Evolutionary conservation across 2,888 invertebrate genomes (phyloP).

Genomic region (Dione vanillae): DNA sequence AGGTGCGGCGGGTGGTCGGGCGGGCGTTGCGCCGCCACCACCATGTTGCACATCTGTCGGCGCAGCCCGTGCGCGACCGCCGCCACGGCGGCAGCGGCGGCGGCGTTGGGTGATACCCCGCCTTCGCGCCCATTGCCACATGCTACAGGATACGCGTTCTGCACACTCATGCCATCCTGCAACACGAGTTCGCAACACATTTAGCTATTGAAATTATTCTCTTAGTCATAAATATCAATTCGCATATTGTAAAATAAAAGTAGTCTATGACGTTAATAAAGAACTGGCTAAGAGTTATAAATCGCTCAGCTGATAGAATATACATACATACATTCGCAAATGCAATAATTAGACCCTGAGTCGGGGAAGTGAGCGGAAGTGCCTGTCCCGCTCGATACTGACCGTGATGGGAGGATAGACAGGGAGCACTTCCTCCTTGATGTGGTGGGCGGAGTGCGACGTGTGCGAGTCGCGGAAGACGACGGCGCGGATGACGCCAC

Average conservation of each 20-base stretch:
- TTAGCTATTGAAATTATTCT: constrained; percentile 27
- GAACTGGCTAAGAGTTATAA: constrained; percentile 10
- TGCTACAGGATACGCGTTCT: constrained; percentile 82
- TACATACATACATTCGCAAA: constrained; percentile 8
- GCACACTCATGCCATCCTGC: constrained; percentile 86
- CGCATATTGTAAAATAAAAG: constrained; percentile 37
- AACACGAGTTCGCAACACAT: constrained; percentile 61
- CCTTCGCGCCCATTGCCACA: constrained; percentile 84
- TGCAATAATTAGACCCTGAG: constrained; percentile 11
- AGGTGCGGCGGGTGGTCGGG: constrained; percentile 79
- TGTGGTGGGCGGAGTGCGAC: constrained; percentile 89
- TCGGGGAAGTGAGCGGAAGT: constrained; percentile 23
- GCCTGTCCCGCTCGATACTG: constrained; percentile 62
- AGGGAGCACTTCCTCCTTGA: constrained; percentile 88
- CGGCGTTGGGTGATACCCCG: constrained; percentile 85
- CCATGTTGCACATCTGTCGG: constrained; percentile 94
- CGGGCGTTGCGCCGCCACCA: constrained; percentile 83
- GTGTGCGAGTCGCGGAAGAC: constrained; percentile 93
- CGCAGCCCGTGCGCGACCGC: constrained; percentile 93
- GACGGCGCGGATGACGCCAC: constrained; percentile 95
- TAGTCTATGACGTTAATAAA: constrained; percentile 40
- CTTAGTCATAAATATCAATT: constrained; percentile 10
- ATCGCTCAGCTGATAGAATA: constrained; percentile 47
- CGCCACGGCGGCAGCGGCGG: constrained; percentile 93
- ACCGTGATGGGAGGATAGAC: constrained; percentile 78